Conservation (phyloP, 35 echinoderm and acorn worm species). For the Strongylocentrotus purpuratus region DNA sequence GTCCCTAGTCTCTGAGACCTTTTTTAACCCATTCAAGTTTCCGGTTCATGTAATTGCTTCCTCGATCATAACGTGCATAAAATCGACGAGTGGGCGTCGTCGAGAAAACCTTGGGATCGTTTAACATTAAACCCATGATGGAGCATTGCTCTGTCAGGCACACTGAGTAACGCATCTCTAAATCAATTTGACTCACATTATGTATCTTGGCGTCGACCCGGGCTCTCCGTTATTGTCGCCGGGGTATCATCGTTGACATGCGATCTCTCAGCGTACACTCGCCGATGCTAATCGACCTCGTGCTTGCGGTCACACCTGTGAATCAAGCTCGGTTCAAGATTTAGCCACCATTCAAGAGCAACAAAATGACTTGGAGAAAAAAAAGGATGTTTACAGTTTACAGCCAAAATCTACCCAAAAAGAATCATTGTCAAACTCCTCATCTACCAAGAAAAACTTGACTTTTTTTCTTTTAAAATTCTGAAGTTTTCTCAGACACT, state of each 20-base stretch:
- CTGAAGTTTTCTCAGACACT: no score
- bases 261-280: background rate
- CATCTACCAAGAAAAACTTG: no score
- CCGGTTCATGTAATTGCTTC: background rate
- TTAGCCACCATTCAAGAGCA: background rate
- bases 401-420: no score
- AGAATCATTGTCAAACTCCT: no score
- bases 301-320: background rate
- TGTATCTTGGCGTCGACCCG: background rate
- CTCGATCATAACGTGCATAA: background rate
- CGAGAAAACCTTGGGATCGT: background rate
- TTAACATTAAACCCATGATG: background rate
- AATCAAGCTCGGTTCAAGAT: background rate
- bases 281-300: background rate
- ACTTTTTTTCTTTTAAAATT: no score
- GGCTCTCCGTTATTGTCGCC: background rate
- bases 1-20: background rate
- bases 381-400: no score
- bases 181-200: conserved; percentile 13
- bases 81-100: background rate
- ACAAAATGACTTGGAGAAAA: background rate
- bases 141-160: background rate
- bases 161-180: background rate
- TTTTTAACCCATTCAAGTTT: background rate
- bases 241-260: background rate